phyloP scores from a whole-genome alignment of 2,888 invertebrate genomes.

The Phengaris alcon region DNA sequence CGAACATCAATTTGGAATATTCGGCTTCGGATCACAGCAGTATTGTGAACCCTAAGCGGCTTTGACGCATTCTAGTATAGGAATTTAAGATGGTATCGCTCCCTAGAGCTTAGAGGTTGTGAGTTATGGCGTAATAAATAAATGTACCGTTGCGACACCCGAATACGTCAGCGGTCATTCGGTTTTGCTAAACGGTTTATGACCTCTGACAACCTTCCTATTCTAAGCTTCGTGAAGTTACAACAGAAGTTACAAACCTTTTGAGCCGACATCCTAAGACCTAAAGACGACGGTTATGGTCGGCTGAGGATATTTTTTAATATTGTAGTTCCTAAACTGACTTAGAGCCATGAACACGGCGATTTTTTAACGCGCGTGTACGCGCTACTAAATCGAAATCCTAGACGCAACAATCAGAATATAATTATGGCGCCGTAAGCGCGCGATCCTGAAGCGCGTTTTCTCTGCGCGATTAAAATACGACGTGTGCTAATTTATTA shows the following conservation, averaged over 20 bases:
- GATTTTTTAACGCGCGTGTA: too few relatives aligned
- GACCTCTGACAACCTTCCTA: slow-evolving; percentile 20
- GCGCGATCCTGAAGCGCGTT: too few relatives aligned
- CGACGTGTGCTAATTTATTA: too few relatives aligned
- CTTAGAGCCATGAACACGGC: too few relatives aligned
- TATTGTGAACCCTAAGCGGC: slow-evolving; percentile 66
- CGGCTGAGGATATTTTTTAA: too few relatives aligned
- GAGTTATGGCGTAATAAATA: slow-evolving; percentile 75
- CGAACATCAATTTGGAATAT: slow-evolving; percentile 65
- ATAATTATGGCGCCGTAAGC: too few relatives aligned
- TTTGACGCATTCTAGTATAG: slow-evolving; percentile 58
- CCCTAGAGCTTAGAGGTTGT: slow-evolving; percentile 56
- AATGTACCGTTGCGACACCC: slow-evolving; percentile 70
- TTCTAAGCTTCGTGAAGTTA: not conserved
- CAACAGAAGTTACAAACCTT: not conserved
- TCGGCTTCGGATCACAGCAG: slow-evolving; percentile 58
- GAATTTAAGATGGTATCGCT: slow-evolving; percentile 71
- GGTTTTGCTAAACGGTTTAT: slow-evolving; percentile 45
- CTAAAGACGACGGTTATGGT: too few relatives aligned
- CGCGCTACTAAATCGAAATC: too few relatives aligned
- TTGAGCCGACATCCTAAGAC: not conserved
- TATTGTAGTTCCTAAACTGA: too few relatives aligned
- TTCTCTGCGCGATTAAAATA: too few relatives aligned
- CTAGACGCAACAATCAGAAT: too few relatives aligned
- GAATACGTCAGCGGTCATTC: slow-evolving; percentile 62